Evolutionary conservation across 2,113 vertebrate genomes (phyloP), one percentile per base, ranked within the genome.

Genomic region (Kryptolebias marmoratus): DNA sequence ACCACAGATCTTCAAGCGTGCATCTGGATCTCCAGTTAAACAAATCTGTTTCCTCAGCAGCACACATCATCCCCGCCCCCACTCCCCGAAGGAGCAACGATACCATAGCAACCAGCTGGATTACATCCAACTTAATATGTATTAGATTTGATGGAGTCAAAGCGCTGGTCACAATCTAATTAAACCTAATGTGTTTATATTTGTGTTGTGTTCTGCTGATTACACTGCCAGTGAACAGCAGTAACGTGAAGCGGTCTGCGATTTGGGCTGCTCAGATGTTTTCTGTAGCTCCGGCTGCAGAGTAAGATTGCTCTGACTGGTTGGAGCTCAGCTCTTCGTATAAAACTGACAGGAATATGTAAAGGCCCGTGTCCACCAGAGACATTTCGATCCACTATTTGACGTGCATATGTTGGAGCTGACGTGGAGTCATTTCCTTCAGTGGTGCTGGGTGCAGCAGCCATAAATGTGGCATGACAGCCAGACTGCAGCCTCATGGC

Each of bases 121-220:
- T 88, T 77, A 74, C 77, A 85, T 90, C 84, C 90, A 90, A 56
- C 65, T 58, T 85, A 72, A 75, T 69, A 87, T 83, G 81, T 88
- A 87, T 89, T 74, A 74, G 77, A 84, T 87, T 83, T 87, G 91
- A 91, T 88, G 64, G 82, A 91, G 85, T 87, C 85, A 90, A 86
- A 92, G 87, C 64, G n/a, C 79, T 81, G 82, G 79, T 87, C 83
- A 57, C 81, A 82, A 87, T 94, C 89, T 90, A 90, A 93, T 94
- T 92, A 91, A 90, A 88, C 74, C 80, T 90, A 90, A 93, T 90
- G 85, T 91, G 91, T 94, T 93, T 93, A 87, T 91, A 88, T 94
- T 91, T 93, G 88, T 90, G 86, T 91, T 88, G 88, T 83, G 77
- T 63, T 61, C 85, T 77, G 73, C 82, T 93, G 89, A 93, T 92